phyloP scores from a whole-genome alignment of 1,140 invertebrate genomes.

The Bombus balteatus region DNA sequence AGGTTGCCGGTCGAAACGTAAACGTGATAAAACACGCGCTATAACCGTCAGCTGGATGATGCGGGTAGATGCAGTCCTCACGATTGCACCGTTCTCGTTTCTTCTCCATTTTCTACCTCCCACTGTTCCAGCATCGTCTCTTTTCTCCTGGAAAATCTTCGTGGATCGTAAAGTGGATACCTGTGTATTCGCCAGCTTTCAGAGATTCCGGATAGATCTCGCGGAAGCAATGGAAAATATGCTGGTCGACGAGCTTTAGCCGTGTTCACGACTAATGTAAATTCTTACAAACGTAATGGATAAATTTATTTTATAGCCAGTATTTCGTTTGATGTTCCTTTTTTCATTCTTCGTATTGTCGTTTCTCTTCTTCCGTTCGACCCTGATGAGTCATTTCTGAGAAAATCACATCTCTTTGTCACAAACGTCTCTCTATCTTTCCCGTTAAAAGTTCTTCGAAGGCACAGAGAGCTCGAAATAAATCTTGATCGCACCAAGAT shows the following conservation, averaged over 20 bases:
- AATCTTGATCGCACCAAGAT: neutral
- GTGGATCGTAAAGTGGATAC: slow-evolving; percentile 9
- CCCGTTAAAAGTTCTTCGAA: neutral
- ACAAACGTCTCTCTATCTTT: too few species aligned
- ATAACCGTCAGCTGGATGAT: slow-evolving; percentile 23
- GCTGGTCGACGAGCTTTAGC: neutral
- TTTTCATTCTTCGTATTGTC: neutral
- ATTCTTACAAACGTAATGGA: too few species aligned
- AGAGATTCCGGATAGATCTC: slow-evolving; percentile 5
- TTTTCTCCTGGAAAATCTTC: neutral
- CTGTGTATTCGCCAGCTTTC: neutral
- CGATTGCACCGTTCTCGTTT: neutral
- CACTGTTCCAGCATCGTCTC: neutral
- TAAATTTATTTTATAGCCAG: too few species aligned
- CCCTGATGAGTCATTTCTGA: neutral
- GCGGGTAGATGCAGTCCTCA: neutral
- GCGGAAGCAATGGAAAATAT: slow-evolving; percentile 4
- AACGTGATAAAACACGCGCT: slow-evolving; percentile 40
- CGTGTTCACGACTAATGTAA: neutral
- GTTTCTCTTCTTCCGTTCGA: neutral
- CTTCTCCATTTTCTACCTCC: neutral
- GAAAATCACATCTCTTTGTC: neutral
- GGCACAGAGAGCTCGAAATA: neutral
- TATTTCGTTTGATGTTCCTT: too few species aligned
- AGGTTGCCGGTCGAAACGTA: slow-evolving; percentile 10